phyloP scores from a whole-genome alignment of 53 echinoderm and acorn worm genomes.

The Crossaster papposus region DNA sequence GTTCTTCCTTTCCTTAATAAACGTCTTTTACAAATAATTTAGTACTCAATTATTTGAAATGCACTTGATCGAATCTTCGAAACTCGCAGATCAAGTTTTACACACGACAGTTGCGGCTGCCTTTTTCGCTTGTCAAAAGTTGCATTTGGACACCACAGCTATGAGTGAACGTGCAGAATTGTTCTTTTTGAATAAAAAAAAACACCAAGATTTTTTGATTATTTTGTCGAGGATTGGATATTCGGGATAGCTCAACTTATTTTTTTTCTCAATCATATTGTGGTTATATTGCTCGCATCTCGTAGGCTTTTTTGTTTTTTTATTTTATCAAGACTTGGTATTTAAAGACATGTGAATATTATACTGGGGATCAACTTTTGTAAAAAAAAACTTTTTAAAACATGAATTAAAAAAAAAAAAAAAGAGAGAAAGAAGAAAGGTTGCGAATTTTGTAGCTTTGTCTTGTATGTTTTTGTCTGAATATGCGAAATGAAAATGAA shows the following conservation, averaged over 20 bases:
- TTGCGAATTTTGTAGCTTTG: slow-evolving; percentile 5
- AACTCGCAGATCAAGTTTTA: no score
- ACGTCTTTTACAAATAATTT: no score
- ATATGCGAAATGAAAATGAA: neutral
- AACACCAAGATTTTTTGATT: no score
- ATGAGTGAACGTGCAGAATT: no score
- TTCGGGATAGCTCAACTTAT: no score
- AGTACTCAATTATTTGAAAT: no score
- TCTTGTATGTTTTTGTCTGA: neutral
- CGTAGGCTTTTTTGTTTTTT: neutral
- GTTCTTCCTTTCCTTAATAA: no score
- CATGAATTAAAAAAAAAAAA: neutral
- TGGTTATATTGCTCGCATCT: neutral
- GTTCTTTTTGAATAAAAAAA: no score
- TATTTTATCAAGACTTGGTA: neutral
- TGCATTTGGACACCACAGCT: neutral
- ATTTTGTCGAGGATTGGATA: no score
- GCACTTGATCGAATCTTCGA: no score
- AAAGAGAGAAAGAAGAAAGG: neutral
- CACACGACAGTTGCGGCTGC: no score
- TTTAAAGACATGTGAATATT: slow-evolving; percentile 39
- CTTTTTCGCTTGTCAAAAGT: no score
- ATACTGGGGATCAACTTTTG: neutral
- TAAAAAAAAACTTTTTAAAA: slow-evolving; percentile 16
- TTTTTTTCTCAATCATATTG: neutral